Conservation (phyloP, 2,888 invertebrate species). For the Apotomis turbidana region DNA sequence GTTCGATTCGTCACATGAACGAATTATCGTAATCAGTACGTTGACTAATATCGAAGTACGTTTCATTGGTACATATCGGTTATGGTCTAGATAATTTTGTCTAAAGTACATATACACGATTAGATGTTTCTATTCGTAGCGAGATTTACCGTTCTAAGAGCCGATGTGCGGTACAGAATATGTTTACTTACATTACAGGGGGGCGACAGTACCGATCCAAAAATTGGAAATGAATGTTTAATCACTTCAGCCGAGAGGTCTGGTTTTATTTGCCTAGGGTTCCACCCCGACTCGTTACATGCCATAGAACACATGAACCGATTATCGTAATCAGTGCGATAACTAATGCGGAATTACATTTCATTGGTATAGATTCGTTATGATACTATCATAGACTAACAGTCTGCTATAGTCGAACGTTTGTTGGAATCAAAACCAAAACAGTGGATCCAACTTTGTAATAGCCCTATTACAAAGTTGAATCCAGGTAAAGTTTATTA, state of each 20-base stretch:
- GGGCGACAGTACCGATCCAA: conserved; percentile 25
- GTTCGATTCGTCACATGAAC: not conserved
- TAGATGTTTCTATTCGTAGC: not conserved
- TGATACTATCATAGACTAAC: too few species aligned
- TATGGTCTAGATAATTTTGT: too few species aligned
- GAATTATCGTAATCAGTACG: too few species aligned
- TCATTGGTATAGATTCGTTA: not conserved
- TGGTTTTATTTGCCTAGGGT: conserved; percentile 32
- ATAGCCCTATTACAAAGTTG: too few species aligned
- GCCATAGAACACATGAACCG: not conserved
- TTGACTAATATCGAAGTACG: not conserved
- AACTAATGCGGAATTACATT: not conserved
- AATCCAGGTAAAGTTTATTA: too few species aligned
- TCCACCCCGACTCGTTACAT: not conserved
- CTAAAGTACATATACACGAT: too few species aligned
- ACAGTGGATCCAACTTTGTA: too few species aligned
- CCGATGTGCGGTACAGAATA: conserved; percentile 18
- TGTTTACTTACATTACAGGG: conserved; percentile 23
- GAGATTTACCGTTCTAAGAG: conserved; percentile 1
- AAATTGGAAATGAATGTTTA: conserved; percentile 41
- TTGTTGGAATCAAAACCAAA: too few species aligned
- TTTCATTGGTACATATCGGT: not conserved
- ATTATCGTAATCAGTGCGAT: not conserved
- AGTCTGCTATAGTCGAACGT: too few species aligned
- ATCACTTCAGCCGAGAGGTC: conserved; percentile 37